Conservation (phyloP, 2,113 vertebrate species). For the Catagonus wagneri region DNA sequence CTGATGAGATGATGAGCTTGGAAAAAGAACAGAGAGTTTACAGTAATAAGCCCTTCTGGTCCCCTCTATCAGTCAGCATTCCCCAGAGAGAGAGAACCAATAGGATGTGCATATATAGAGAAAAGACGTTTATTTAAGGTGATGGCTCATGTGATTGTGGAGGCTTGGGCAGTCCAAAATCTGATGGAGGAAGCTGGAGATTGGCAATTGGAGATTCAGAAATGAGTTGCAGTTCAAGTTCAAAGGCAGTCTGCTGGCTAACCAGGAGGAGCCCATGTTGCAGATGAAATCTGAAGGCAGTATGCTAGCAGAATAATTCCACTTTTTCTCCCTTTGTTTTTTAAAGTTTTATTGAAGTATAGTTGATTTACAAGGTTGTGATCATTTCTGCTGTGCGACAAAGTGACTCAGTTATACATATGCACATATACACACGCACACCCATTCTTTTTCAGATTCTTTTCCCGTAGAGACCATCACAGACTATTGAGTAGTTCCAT, state of each 20-base stretch:
- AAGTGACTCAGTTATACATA: no score
- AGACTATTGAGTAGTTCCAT: no score
- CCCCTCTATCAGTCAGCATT: fast-evolving
- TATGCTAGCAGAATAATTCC: not conserved
- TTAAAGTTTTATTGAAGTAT: no score
- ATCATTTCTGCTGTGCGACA: no score
- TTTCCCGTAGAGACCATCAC: no score
- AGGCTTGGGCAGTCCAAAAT: not conserved
- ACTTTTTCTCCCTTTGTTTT: no score
- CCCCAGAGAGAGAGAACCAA: not conserved
- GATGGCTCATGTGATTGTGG: not conserved
- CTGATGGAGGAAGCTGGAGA: not conserved
- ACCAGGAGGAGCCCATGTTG: fast-evolving
- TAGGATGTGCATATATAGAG: not conserved
- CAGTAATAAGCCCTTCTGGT: not conserved
- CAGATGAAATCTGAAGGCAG: not conserved
- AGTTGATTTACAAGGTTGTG: no score
- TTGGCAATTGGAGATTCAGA: not conserved
- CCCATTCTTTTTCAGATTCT: no score
- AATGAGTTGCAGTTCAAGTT: not conserved
- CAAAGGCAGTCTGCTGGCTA: not conserved
- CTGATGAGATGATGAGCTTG: not conserved
- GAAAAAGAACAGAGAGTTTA: not conserved
- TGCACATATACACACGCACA: no score
- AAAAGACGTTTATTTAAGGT: not conserved